Conservation (phyloP, 2,113 vertebrate genomes). For the Tyto alba region DNA sequence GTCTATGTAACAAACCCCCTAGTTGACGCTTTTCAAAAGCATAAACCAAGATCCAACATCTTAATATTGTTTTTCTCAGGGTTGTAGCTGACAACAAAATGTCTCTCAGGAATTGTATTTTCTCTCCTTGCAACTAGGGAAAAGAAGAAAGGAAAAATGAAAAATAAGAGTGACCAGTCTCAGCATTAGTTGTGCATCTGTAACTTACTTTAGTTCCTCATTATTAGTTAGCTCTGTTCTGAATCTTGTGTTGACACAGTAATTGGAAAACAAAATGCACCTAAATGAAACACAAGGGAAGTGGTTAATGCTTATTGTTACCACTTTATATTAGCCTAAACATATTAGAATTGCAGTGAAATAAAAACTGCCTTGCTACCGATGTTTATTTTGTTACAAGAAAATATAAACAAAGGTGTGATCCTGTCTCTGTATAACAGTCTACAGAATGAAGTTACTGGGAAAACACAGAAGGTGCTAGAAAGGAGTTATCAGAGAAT, state of each 20-base stretch:
- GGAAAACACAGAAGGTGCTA: background rate
- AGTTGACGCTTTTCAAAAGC: background rate
- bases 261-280: background rate
- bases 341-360: background rate
- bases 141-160: background rate
- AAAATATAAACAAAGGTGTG: background rate
- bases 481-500: background rate
- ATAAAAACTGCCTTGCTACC: background rate
- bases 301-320: background rate
- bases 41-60: background rate
- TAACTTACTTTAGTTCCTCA: background rate
- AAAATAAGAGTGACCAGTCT: background rate
- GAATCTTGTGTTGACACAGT: background rate
- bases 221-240: background rate
- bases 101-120: background rate
- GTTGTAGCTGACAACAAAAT: background rate
- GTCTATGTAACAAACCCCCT: background rate
- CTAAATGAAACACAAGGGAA: background rate
- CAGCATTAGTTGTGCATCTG: background rate
- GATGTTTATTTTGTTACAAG: background rate
- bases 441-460: background rate
- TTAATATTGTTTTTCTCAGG: background rate
- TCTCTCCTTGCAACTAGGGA: background rate
- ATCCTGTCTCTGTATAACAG: background rate
- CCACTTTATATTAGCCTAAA: background rate